Evolutionary conservation across 2,113 vertebrate genomes (phyloP).

Genomic region (Dasyurus viverrinus): DNA sequence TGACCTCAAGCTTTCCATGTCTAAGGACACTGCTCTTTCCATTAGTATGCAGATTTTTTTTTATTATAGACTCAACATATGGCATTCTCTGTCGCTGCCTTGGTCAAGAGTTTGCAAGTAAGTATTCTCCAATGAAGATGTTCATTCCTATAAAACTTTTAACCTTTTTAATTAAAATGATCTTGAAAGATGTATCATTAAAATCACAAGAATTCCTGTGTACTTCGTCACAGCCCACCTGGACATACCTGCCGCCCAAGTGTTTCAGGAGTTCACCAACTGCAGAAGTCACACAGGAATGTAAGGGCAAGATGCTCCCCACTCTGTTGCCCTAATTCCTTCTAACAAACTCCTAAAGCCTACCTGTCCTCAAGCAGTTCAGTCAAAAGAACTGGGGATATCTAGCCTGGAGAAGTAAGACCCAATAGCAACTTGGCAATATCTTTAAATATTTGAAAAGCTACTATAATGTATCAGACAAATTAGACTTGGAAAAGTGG

Average conservation of each 20-base stretch:
- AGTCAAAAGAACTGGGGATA: not conserved
- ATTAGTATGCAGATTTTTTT: not conserved
- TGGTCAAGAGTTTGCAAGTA: no score
- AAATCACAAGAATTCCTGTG: not conserved
- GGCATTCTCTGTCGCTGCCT: no score
- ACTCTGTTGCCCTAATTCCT: not conserved
- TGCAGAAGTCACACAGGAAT: not conserved
- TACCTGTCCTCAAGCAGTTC: not conserved
- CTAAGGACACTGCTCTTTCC: not conserved
- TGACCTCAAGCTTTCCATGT: not conserved
- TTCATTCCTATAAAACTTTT: not conserved
- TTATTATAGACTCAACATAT: no score
- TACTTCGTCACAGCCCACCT: not conserved
- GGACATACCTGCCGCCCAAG: not conserved
- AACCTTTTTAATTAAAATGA: not conserved
- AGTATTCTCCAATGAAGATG: not conserved
- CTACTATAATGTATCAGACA: not conserved
- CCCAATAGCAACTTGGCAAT: not conserved
- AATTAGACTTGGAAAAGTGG: not conserved
- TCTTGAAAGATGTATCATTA: not conserved
- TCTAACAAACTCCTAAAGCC: not conserved
- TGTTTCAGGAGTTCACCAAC: not conserved
- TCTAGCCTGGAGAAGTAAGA: not conserved
- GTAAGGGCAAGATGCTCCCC: not conserved
- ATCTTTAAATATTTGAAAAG: not conserved